phyloP scores from a whole-genome alignment of 2,888 invertebrate species.

The Andricus curvator region DNA sequence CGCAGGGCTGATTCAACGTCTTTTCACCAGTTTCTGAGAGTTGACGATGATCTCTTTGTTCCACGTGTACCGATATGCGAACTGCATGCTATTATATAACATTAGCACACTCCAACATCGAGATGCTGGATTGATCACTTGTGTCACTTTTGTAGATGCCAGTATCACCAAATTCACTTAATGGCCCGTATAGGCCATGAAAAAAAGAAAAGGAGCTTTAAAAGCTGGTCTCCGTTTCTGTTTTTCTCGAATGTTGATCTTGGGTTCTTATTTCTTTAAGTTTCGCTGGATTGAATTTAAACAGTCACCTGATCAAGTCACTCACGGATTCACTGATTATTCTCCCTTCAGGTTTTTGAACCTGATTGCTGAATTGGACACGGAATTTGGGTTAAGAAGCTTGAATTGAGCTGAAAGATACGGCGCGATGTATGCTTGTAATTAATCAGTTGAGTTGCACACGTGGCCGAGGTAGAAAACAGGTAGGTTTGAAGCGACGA shows the following conservation, averaged over 20 bases:
- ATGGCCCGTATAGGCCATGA: conserved; percentile 31
- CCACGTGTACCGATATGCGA: conserved; percentile 94
- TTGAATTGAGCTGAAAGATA: not conserved
- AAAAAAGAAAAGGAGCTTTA: not conserved
- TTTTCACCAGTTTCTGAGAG: conserved; percentile 94
- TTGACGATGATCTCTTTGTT: conserved; percentile 95
- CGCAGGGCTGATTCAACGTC: conserved; percentile 85
- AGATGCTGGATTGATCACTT: conserved; percentile 68
- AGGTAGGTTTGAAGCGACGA: not conserved
- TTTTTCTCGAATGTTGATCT: not conserved
- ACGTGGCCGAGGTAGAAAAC: conserved; percentile 13
- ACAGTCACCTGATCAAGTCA: conserved; percentile 1
- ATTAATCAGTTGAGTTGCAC: conserved; percentile 12
- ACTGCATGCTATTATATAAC: conserved; percentile 83
- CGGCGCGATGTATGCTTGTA: not conserved
- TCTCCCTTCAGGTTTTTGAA: not conserved
- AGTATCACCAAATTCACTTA: conserved; percentile 57
- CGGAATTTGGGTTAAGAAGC: not conserved
- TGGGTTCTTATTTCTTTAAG: not conserved
- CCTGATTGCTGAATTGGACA: not conserved
- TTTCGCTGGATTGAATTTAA: not conserved
- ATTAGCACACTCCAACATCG: conserved; percentile 77
- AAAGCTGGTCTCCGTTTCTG: not conserved
- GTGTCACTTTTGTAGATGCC: conserved; percentile 62
- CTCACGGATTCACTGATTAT: not conserved